Base-by-base conservation (phyloP, 2,888 invertebrate genomes). In the Hypselothyrea guttata region DNA sequence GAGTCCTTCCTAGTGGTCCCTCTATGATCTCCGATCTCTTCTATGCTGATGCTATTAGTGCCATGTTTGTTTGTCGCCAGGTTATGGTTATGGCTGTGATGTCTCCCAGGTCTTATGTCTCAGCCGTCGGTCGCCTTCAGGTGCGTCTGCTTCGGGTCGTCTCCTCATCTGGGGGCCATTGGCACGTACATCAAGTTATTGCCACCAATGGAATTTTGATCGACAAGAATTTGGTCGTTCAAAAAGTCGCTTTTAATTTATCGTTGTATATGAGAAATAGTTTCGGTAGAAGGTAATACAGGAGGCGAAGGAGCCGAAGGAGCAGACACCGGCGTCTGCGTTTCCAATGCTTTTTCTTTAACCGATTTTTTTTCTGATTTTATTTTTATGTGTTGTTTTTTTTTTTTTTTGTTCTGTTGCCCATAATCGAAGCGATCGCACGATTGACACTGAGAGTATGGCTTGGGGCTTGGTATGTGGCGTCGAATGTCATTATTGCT, bases 231-330 rank as follows among this genome's bases (percentile, higher is more conserved):
- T 89, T 87, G 86, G 86, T 86, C 89, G 85, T 87, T 88, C 85
- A 89, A 89, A 88, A 89, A 89, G 87, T 89, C 87, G 69, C 76
- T 86, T 89, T 78, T 89, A 89, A 89, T 89, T 89, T 89, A 88
- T 88, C 88, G 86, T 88, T 75, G 83, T 84, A 85, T 88, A 88
- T 88, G 87, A 84, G 88, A 88, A 88, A 89, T 89, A 88, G 87
- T 88, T 89, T 82, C 72, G 75, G 46, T 15, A 11, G 27, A 13
- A 40, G 18, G 52, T 9, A 16, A 8, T 1, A 41, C 34, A 30
- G 40, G 44, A 15, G 75, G 13, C 9, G 86, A 84, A 70, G 64
- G 61, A 65, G 37, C 9, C 8, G 13, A 16, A n/a, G 16, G 30
- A 28, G 28, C 1, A 52, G 40, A 44, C 44, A 30, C 56, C 71